A percentile compares a stretch with the other conserved stretches of the same genome.
These are phyloP conservation scores for Calycopis cecrops DNA, from an alignment of 1,140 invertebrate species.

Conservation along the genomic window DNA sequence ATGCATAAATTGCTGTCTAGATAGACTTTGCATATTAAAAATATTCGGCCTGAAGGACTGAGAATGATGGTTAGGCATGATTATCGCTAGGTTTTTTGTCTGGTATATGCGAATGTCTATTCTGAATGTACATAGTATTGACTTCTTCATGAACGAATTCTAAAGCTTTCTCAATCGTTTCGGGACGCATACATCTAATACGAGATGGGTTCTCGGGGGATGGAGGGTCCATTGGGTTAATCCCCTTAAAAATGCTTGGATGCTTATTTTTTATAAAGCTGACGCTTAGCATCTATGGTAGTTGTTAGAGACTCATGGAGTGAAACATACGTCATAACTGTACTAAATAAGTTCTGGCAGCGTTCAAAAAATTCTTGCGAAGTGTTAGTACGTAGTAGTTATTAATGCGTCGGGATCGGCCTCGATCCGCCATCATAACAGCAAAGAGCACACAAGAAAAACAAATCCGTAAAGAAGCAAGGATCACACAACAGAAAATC, in stretches of 20 bases:
- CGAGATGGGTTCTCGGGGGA: slow-evolving; percentile 16
- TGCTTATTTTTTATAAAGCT: slow-evolving; percentile 14
- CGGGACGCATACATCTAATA: slow-evolving; percentile 23
- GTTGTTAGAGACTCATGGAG: slow-evolving; percentile 16
- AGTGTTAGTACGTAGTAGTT: slow-evolving; percentile 14
- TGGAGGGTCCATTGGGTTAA: no score
- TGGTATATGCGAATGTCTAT: no score
- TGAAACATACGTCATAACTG: slow-evolving; percentile 20
- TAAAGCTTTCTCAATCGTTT: no score
- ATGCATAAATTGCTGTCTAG: no score
- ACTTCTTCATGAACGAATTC: no score
- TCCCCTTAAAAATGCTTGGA: slow-evolving; percentile 21
- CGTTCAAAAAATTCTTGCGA: slow-evolving; percentile 13
- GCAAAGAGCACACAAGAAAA: no score
- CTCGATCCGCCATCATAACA: no score
- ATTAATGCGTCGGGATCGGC: slow-evolving; percentile 15
- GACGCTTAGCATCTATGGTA: slow-evolving; percentile 14
- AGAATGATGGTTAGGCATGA: slow-evolving; percentile 1
- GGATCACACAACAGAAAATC: no score
- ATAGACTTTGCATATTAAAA: no score
- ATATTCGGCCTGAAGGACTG: no score
- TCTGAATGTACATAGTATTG: no score
- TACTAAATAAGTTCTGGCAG: slow-evolving; percentile 8
- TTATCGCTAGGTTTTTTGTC: slow-evolving; percentile 13
- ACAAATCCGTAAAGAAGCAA: no score